Conservation (phyloP, 2,113 vertebrate genomes). For the Trichomycterus rosablanca region DNA sequence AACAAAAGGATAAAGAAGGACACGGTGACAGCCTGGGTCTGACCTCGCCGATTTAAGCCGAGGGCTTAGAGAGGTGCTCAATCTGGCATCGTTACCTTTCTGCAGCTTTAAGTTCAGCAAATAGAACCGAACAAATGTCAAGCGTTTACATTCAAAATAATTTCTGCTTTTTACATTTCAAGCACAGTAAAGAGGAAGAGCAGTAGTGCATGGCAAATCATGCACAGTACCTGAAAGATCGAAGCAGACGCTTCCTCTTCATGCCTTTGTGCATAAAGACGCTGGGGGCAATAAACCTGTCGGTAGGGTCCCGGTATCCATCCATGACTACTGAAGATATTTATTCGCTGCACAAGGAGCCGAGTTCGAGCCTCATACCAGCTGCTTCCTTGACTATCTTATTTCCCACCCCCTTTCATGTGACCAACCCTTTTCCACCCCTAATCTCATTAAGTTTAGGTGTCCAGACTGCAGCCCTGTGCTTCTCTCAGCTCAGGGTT, state of each 20-base stretch:
- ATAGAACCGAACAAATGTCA: not conserved
- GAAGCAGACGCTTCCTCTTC: slow-evolving; percentile 71
- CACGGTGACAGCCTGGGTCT: too few species aligned
- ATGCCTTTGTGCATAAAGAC: slow-evolving; percentile 60
- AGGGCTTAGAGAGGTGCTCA: not conserved
- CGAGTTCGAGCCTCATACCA: slow-evolving; percentile 10
- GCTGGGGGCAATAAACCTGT: slow-evolving; percentile 49
- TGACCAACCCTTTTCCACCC: not conserved
- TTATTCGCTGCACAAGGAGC: not conserved
- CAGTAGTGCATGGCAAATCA: not conserved
- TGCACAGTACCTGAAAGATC: slow-evolving; percentile 77
- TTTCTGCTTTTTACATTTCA: not conserved
- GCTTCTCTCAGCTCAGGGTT: slow-evolving; percentile 6
- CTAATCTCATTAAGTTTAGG: slow-evolving; percentile 39
- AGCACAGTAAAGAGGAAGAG: not conserved
- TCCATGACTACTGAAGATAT: not conserved
- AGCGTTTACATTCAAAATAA: not conserved
- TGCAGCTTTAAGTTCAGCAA: not conserved
- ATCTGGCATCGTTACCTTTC: not conserved
- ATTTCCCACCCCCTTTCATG: not conserved
- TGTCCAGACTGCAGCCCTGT: slow-evolving; percentile 15
- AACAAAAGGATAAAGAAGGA: not conserved
- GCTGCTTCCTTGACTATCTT: slow-evolving; percentile 17
- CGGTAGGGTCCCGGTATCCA: slow-evolving; percentile 56
- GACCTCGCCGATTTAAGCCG: slow-evolving; percentile 8